These are phyloP conservation scores for Sandelia bainsii DNA, from an alignment of 2,797 vertebrate species.

Conservation along the genomic window DNA sequence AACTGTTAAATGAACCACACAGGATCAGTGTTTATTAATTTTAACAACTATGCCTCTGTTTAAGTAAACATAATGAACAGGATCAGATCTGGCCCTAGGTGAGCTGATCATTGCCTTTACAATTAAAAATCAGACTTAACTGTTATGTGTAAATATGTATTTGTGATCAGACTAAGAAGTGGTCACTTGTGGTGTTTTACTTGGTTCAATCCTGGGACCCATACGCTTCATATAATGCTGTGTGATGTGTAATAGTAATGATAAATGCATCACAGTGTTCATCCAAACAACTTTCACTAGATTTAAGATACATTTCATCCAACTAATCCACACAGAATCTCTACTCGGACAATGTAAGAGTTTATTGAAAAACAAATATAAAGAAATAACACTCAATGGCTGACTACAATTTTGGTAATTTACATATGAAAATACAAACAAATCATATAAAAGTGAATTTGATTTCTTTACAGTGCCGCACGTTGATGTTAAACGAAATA, in stretches of 20 bases:
- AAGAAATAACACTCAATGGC: slow-evolving; percentile 54
- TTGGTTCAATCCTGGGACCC: neutral
- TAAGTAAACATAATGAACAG: neutral
- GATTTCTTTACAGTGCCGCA: slow-evolving; percentile 31
- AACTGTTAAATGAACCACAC: too few species aligned
- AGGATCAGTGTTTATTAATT: too few species aligned
- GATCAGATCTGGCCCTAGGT: neutral
- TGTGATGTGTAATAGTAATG: neutral
- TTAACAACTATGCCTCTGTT: neutral
- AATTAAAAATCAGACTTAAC: neutral
- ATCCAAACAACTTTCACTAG: neutral
- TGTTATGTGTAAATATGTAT: too few species aligned
- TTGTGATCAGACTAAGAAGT: neutral
- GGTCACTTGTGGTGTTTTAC: neutral
- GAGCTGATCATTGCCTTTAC: too few species aligned
- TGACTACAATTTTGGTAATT: slow-evolving; percentile 32
- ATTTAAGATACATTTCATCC: neutral
- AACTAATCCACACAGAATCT: neutral
- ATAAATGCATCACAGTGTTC: neutral
- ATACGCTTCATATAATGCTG: neutral
- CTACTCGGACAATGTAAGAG: slow-evolving; percentile 18
- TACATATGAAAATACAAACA: slow-evolving; percentile 64
- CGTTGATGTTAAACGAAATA: slow-evolving; percentile 40
- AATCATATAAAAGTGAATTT: slow-evolving; percentile 51
- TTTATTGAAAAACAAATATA: slow-evolving; percentile 71